A percentile compares a stretch with the other conserved stretches of the same genome.
Evolutionary conservation across 2,888 invertebrate genomes (phyloP).

Genomic region (Ophonus ardosiacus): DNA sequence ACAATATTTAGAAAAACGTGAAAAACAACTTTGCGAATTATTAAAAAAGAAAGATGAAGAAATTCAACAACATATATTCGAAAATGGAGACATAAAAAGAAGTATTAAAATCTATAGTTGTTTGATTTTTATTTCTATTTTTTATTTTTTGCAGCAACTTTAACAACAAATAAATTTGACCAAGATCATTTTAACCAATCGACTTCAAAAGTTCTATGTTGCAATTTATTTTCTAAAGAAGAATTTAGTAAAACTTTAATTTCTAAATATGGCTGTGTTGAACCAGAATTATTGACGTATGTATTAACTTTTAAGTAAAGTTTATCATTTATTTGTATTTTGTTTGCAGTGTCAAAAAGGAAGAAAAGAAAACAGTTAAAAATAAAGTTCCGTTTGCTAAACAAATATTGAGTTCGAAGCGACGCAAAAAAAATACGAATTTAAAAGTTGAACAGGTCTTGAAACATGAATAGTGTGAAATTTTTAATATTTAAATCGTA

Average conservation of each 20-base stretch:
- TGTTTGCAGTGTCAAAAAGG: slow-evolving; percentile 59
- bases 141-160: slow-evolving; percentile 69
- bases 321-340: neutral
- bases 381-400: slow-evolving; percentile 50
- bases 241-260: slow-evolving; percentile 48
- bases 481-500: no score
- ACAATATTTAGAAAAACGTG: slow-evolving; percentile 75
- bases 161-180: slow-evolving; percentile 72
- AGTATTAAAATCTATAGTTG: slow-evolving; percentile 71
- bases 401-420: slow-evolving; percentile 18
- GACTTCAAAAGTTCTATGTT: slow-evolving; percentile 60
- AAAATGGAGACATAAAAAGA: slow-evolving; percentile 76
- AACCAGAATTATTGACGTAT: slow-evolving; percentile 47
- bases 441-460: neutral
- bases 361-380: slow-evolving; percentile 61
- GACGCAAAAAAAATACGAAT: neutral
- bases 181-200: slow-evolving; percentile 65
- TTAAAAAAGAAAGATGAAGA: slow-evolving; percentile 78
- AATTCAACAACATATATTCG: slow-evolving; percentile 77
- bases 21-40: slow-evolving; percentile 74
- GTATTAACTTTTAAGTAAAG: slow-evolving; percentile 62
- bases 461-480: no score
- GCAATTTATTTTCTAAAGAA: slow-evolving; percentile 52
- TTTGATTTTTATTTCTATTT: slow-evolving; percentile 37
- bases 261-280: slow-evolving; percentile 40